Conservation (phyloP, 2,888 invertebrate genomes). For the Tiliacea citrago region DNA sequence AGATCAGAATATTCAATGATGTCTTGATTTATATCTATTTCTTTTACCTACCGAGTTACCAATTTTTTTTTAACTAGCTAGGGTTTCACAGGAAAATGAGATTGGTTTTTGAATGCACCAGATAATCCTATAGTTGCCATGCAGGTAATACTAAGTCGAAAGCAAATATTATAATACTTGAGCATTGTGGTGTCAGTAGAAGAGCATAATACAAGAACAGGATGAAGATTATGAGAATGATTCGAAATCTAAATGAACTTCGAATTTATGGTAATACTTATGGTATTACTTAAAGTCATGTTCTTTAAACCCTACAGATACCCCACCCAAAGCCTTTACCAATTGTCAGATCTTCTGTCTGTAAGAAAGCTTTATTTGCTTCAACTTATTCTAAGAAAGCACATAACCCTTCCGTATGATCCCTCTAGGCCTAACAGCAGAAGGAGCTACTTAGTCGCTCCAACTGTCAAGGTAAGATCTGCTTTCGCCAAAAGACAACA, state of each 20-base stretch:
- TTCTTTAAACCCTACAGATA: too few relatives aligned
- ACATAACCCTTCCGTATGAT: too few relatives aligned
- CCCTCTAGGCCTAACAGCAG: too few relatives aligned
- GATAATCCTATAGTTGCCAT: not conserved
- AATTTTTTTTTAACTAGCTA: not conserved
- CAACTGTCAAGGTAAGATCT: too few relatives aligned
- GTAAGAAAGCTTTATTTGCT: too few relatives aligned
- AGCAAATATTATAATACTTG: not conserved
- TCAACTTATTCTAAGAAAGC: too few relatives aligned
- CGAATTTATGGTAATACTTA: not conserved
- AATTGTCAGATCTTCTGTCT: too few relatives aligned
- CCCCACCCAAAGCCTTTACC: too few relatives aligned
- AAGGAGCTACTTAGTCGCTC: too few relatives aligned
- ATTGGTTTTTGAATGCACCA: not conserved
- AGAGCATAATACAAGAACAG: not conserved
- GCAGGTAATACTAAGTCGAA: not conserved
- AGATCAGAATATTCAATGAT: constrained; percentile 19
- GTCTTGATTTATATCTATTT: constrained; percentile 5
- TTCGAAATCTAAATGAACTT: constrained; percentile 10
- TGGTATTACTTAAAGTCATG: too few relatives aligned
- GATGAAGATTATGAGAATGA: not conserved
- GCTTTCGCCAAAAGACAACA: too few relatives aligned
- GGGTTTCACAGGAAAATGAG: not conserved
- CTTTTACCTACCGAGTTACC: not conserved
- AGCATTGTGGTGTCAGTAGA: not conserved